Conservation (phyloP, 2,113 vertebrate genomes). For the Oryzias javanicus region DNA sequence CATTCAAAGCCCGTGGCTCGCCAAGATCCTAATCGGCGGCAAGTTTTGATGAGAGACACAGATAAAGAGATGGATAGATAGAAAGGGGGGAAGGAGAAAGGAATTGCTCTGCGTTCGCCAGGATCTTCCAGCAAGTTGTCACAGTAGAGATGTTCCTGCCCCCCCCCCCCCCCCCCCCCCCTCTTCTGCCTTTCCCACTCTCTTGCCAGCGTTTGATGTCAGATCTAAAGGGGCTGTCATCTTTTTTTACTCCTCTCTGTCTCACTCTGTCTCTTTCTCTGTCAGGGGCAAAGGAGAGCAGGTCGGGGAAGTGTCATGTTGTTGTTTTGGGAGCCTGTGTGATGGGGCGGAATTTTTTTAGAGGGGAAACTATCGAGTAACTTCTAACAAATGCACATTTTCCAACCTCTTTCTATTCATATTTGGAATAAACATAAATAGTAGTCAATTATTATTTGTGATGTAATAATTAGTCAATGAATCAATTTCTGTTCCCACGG, state of each 20-base stretch:
- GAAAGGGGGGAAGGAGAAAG: slow-evolving; percentile 35
- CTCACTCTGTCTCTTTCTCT: slow-evolving; percentile 44
- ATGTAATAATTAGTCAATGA: too few species aligned
- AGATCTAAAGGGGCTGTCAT: slow-evolving; percentile 76
- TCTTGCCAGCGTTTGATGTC: slow-evolving; percentile 69
- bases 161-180: not conserved
- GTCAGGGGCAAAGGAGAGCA: slow-evolving; percentile 60
- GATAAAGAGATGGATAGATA: slow-evolving; percentile 47
- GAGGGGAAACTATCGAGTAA: slow-evolving; percentile 50
- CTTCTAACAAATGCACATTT: slow-evolving; percentile 47
- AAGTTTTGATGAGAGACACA: slow-evolving; percentile 63
- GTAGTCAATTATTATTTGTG: too few species aligned
- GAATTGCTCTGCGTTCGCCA: slow-evolving; percentile 47
- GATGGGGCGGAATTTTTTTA: slow-evolving; percentile 72
- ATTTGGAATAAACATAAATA: too few species aligned
- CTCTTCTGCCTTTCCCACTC: slow-evolving; percentile 51
- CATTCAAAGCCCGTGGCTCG: slow-evolving; percentile 45
- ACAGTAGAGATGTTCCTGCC: slow-evolving; percentile 64
- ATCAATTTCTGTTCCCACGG: too few species aligned
- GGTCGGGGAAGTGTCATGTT: slow-evolving; percentile 70
- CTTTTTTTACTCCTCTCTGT: slow-evolving; percentile 40
- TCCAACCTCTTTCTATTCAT: too few species aligned
- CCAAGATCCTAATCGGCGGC: slow-evolving; percentile 72
- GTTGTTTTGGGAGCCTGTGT: slow-evolving; percentile 71
- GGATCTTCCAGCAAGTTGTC: slow-evolving; percentile 71